Evolutionary conservation across 1,140 invertebrate genomes (phyloP).

Genomic region (Drosophila ficusphila): DNA sequence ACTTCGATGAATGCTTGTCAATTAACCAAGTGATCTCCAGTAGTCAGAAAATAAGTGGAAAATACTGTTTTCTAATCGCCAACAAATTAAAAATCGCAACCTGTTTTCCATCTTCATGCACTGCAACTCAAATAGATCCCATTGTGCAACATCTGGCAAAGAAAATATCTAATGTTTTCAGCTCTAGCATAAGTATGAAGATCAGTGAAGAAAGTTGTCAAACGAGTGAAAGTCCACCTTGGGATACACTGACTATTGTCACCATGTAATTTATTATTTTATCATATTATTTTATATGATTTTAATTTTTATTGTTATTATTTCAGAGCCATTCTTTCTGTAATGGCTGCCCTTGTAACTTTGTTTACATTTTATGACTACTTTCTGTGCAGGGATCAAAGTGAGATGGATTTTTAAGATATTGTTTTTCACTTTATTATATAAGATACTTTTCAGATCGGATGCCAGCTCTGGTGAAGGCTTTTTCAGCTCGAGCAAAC

Average conservation of each 20-base stretch:
- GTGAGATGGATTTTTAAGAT: conserved; percentile 12
- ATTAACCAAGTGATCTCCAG: conserved; percentile 11
- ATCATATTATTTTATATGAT: too few species aligned
- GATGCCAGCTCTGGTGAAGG: conserved; percentile 27
- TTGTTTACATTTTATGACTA: conserved; percentile 45
- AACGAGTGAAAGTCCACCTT: conserved; percentile 4
- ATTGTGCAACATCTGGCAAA: conserved; percentile 6
- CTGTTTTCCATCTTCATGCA: conserved; percentile 25
- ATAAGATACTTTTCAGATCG: conserved; percentile 25
- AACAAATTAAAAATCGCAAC: conserved; percentile 7
- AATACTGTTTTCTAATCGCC: conserved; percentile 45
- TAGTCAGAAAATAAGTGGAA: conserved; percentile 26
- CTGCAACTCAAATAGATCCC: conserved; percentile 1
- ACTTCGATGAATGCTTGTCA: conserved; percentile 62
- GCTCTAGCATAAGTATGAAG: background rate
- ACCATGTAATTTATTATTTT: conserved; percentile 39
- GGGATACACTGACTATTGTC: conserved; percentile 42
- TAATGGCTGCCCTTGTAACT: conserved; percentile 4
- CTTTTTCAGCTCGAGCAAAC: conserved; percentile 48
- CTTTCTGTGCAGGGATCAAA: conserved; percentile 30
- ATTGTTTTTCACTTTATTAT: background rate
- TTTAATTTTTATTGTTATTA: too few species aligned
- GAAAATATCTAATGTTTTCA: background rate
- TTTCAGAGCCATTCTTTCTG: conserved; percentile 32
- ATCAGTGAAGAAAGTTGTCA: conserved; percentile 26